Evolutionary conservation across 1,140 invertebrate species (phyloP).

Genomic region (Bombus waltoni): DNA sequence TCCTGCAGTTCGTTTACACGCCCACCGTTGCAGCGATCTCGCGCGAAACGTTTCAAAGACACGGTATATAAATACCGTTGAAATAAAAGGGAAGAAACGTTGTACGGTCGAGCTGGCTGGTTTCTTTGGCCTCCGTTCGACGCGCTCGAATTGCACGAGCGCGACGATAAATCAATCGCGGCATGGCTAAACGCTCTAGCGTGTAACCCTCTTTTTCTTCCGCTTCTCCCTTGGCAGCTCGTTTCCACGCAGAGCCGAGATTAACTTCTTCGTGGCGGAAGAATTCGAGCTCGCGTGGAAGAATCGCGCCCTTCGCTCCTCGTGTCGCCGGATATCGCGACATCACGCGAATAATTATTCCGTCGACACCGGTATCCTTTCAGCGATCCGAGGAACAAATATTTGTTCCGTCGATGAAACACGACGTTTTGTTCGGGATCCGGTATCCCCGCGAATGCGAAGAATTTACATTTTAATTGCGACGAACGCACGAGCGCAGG

Average conservation of each 20-base stretch:
- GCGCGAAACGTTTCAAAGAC: not conserved
- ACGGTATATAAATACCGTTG: not conserved
- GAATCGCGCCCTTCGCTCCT: not conserved
- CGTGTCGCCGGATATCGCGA: not conserved
- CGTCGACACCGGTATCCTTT: constrained; percentile 32
- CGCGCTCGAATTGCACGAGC: constrained; percentile 8
- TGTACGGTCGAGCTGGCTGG: not conserved
- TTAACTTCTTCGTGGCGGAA: constrained; percentile 18
- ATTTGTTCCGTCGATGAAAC: constrained; percentile 18
- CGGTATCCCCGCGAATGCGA: constrained; percentile 11
- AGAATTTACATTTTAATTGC: constrained; percentile 47
- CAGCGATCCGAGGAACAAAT: constrained; percentile 16
- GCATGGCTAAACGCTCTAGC: constrained; percentile 29
- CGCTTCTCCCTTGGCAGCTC: not conserved
- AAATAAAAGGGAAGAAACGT: not conserved
- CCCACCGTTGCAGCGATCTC: not conserved
- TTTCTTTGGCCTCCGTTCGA: not conserved
- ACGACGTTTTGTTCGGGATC: constrained; percentile 12
- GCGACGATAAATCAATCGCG: constrained; percentile 56
- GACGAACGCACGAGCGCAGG: not conserved
- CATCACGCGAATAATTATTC: constrained; percentile 44
- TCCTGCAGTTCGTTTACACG: no score
- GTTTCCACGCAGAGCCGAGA: not conserved
- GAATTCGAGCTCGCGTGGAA: not conserved
- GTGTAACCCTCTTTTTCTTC: constrained; percentile 2